These are phyloP conservation scores for Pseudorasbora parva DNA, from an alignment of 2,113 vertebrate species.

Conservation along the genomic window DNA sequence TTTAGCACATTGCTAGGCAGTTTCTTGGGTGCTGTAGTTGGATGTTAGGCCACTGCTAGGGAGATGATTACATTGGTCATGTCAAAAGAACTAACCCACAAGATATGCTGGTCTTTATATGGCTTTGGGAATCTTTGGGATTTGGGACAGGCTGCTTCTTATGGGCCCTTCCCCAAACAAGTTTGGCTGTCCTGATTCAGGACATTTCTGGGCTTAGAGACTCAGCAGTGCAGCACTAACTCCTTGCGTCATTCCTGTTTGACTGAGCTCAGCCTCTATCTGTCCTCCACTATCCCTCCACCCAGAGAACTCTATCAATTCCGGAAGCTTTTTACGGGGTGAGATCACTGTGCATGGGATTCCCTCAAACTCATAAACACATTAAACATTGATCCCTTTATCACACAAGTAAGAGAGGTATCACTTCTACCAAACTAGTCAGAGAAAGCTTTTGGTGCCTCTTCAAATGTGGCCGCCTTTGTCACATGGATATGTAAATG, in stretches of 20 bases:
- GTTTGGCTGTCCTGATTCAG: constrained; percentile 37
- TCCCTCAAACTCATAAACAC: constrained; percentile 18
- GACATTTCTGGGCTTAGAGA: constrained; percentile 35
- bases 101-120: background rate
- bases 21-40: background rate
- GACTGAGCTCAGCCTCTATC: constrained; percentile 35
- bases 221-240: constrained; percentile 33
- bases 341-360: constrained; percentile 36
- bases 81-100: background rate
- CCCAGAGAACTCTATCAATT: constrained; percentile 25
- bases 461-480: background rate
- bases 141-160: background rate
- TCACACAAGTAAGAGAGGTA: background rate
- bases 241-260: constrained; percentile 46
- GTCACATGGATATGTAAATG: background rate
- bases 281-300: background rate
- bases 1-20: background rate
- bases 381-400: background rate
- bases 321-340: constrained; percentile 37
- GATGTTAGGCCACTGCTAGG: background rate
- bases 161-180: background rate
- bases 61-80: background rate
- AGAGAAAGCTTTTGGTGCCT: background rate
- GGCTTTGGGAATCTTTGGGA: background rate
- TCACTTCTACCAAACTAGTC: background rate